Evolutionary conservation across 2,113 vertebrate genomes (phyloP), one percentile per base, ranked within the genome.

Genomic region (Clarias gariepinus): DNA sequence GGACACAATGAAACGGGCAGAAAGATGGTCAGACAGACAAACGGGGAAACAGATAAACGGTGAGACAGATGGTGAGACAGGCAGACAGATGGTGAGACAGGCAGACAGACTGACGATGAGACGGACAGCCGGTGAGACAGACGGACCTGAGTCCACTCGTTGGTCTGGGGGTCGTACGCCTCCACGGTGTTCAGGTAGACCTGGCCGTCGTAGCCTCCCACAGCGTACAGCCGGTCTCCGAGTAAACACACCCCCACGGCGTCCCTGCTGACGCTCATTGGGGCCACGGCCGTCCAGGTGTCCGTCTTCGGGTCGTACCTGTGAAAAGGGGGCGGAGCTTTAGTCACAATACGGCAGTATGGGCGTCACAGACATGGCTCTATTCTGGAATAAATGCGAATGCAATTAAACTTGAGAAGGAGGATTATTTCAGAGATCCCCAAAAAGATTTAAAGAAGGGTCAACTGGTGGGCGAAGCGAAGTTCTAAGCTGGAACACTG

Each of bases 261-360:
- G 77, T 99, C 98, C 91, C 98, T 96, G 93, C 98, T 98, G 88
- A 99, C 95, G 91, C 98, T 99, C 98, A 99, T 98, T 11, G 98
- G 97, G 21, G 98, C 98, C 47, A 99, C 98, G n/a, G 97, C 94
- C 10, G 98, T 99, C 98, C 98, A 99, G 89, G 94, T 92, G 64
- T 99, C 98, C 71, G 98, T 99, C 95, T 99, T 98, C 53, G 98
- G 98, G 93, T 99, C 98, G 86, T 98, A 99, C 91, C 98, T 99
- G 85, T 86, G 91, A 69, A 47, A 19, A 69, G 9, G 57, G 15
- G 7, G 23, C 28, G n/a, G 78, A 47, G 64, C 41, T 57, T 81
- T 23, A 10, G 55, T 76, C 23, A 84, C 30, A 63, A 19, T 21
- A 36, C 8, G 11, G 8, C 23, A 77, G 11, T 74, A 21, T 3